phyloP scores from a whole-genome alignment of 2,888 invertebrate genomes.

The Parnassius apollo region DNA sequence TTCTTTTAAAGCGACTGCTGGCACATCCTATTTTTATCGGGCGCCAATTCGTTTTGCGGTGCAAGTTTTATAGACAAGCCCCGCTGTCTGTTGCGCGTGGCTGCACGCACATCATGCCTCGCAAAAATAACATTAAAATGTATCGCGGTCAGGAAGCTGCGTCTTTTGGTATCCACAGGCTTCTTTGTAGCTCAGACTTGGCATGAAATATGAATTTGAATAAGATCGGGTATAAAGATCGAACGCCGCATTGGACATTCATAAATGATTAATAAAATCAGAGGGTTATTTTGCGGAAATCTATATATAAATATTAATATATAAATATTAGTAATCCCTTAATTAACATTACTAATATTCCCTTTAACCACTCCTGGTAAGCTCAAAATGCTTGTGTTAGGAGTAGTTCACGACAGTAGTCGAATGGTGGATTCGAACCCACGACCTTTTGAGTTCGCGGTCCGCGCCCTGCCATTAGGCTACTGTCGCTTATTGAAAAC shows the following conservation, averaged over 20 bases:
- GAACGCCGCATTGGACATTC: neutral
- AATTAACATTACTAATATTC: too few species aligned
- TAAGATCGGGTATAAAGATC: too few species aligned
- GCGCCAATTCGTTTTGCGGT: neutral
- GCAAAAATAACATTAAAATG: constrained; percentile 3
- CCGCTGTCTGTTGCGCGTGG: neutral
- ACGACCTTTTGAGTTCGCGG: too few species aligned
- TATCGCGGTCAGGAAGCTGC: neutral
- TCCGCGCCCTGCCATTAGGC: too few species aligned
- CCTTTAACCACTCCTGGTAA: too few species aligned
- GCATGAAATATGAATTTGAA: neutral
- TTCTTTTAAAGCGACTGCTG: neutral
- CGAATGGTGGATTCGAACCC: too few species aligned
- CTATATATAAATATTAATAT: too few species aligned
- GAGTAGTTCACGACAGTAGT: too few species aligned
- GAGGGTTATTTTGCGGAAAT: too few species aligned
- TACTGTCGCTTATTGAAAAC: too few species aligned
- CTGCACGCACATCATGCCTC: neutral
- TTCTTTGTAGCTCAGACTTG: neutral
- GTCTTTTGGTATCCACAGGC: neutral
- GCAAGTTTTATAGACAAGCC: neutral
- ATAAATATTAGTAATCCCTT: too few species aligned
- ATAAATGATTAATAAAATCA: neutral
- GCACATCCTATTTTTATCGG: neutral
- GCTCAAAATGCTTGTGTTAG: too few species aligned